Conservation (phyloP, 2,888 invertebrate genomes). For the Platycheirus albimanus region DNA sequence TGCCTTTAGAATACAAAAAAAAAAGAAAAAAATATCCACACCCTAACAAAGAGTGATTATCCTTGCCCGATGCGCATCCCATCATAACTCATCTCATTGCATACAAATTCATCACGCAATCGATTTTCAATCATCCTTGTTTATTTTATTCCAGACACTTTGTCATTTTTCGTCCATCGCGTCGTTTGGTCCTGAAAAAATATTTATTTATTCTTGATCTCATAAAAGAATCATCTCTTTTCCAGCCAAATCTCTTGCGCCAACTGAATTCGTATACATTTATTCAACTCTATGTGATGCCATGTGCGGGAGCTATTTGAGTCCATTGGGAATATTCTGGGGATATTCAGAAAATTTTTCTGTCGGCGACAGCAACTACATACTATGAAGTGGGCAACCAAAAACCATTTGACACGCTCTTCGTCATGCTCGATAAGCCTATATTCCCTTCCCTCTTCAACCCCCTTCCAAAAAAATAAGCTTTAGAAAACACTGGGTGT, state of each 20-base stretch:
- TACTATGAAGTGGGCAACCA: constrained; percentile 14
- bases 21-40: not conserved
- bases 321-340: constrained; percentile 18
- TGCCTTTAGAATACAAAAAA: not conserved
- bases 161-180: not conserved
- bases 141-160: constrained; percentile 55
- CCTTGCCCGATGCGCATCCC: constrained; percentile 25
- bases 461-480: constrained; percentile 23
- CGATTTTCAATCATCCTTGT: constrained; percentile 72
- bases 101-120: constrained; percentile 71
- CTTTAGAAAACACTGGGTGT: constrained; percentile 65
- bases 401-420: constrained; percentile 6
- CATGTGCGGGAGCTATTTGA: constrained; percentile 1
- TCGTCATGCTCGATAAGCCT: not conserved
- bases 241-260: constrained; percentile 66
- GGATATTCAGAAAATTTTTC: constrained; percentile 26
- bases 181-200: constrained; percentile 11
- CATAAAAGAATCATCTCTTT: constrained; percentile 71
- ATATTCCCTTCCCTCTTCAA: too few species aligned
- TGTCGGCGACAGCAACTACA: constrained; percentile 15
- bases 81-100: constrained; percentile 61
- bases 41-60: constrained; percentile 44
- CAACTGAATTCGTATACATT: constrained; percentile 51
- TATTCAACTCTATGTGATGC: too few species aligned
- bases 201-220: constrained; percentile 65